Conservation (phyloP, 2,113 vertebrate species). For the Dipodomys merriami region DNA sequence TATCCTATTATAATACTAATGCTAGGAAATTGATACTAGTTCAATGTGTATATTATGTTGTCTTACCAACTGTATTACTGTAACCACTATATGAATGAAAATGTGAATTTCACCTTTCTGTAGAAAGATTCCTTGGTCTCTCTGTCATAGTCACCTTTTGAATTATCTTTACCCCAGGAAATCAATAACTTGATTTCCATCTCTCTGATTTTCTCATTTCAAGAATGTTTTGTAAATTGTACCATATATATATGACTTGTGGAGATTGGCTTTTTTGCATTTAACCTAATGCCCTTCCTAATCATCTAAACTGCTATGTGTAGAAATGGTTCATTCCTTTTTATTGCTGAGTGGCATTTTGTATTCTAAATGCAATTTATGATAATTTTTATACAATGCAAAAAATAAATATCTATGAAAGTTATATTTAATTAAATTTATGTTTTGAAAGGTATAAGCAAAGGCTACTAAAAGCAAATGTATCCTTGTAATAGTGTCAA, state of each 20-base stretch:
- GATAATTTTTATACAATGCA: not conserved
- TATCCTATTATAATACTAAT: not conserved
- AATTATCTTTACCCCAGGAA: not conserved
- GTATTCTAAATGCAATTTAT: slow-evolving; percentile 16
- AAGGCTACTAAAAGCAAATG: not conserved
- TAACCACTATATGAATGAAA: not conserved
- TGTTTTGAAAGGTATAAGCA: not conserved
- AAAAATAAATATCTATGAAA: not conserved
- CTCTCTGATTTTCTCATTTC: not conserved
- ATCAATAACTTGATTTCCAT: not conserved
- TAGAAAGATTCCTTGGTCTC: not conserved
- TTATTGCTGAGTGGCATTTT: not conserved
- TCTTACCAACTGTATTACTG: not conserved
- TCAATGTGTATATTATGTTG: not conserved
- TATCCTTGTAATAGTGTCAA: not conserved
- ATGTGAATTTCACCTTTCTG: not conserved
- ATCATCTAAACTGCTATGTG: not conserved
- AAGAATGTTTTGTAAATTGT: not conserved
- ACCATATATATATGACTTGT: not conserved
- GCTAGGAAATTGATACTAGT: not conserved
- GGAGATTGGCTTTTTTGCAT: not conserved
- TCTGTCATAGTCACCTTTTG: not conserved
- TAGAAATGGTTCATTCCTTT: not conserved
- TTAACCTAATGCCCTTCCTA: not conserved
- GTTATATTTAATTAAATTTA: not conserved